Evolutionary conservation across 1,140 invertebrate species (phyloP).

Genomic region (Lysiphlebus fabarum): DNA sequence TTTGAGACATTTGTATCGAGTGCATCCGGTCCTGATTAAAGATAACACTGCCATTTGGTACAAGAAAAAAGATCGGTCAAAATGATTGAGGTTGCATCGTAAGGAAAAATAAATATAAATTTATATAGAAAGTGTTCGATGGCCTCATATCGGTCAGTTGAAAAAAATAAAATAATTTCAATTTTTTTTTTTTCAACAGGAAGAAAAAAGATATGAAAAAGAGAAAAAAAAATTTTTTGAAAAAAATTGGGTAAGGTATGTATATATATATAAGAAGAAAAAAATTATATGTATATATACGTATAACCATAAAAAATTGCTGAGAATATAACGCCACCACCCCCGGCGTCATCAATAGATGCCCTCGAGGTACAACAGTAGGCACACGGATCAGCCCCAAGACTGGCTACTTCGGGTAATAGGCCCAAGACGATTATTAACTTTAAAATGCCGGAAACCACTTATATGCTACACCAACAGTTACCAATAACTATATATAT

Average conservation of each 20-base stretch:
- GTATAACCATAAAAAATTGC: constrained; percentile 1
- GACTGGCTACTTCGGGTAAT: constrained; percentile 50
- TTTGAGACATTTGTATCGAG: background rate
- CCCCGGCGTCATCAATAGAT: constrained; percentile 47
- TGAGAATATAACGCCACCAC: constrained; percentile 32
- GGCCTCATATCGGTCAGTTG: background rate
- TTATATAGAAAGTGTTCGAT: background rate
- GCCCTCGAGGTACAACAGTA: constrained; percentile 48
- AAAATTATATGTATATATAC: background rate
- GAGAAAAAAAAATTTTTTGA: background rate
- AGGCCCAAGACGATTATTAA: constrained; percentile 47
- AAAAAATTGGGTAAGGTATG: background rate
- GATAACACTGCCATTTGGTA: constrained; percentile 14
- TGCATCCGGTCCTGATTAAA: constrained; percentile 20
- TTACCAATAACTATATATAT: constrained; percentile 24
- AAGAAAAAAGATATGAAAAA: background rate
- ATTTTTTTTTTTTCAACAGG: too few relatives aligned
- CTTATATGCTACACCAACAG: constrained; percentile 37
- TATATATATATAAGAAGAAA: background rate
- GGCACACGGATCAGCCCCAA: constrained; percentile 45
- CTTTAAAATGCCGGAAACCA: constrained; percentile 55
- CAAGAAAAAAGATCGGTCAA: constrained; percentile 9
- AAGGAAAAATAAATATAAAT: background rate
- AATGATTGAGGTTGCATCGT: constrained; percentile 3
- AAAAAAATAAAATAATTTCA: background rate